Conservation (phyloP, 2,888 invertebrate genomes). For the Pyrochroa serraticornis region DNA sequence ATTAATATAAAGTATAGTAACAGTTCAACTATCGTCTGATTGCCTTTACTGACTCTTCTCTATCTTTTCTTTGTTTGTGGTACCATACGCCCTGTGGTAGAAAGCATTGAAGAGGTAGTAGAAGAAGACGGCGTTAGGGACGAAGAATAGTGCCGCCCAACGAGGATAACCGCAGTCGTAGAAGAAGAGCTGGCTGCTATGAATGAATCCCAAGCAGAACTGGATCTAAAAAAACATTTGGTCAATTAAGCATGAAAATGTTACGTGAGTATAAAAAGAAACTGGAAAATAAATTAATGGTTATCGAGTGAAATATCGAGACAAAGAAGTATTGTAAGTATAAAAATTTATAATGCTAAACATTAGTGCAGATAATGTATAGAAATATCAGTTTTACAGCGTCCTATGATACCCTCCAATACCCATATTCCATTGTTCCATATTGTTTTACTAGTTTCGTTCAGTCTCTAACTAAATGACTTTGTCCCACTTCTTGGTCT, state of each 20-base stretch:
- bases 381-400: no score
- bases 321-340: no score
- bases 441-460: no score
- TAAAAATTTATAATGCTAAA: no score
- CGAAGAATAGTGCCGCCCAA: slow-evolving; percentile 81
- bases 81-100: slow-evolving; percentile 74
- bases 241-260: background rate
- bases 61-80: slow-evolving; percentile 49
- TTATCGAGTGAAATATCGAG: no score
- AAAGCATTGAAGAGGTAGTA: slow-evolving; percentile 91
- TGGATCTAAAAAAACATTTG: slow-evolving; percentile 71
- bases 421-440: no score
- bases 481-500: no score
- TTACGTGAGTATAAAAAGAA: background rate
- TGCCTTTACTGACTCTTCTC: background rate
- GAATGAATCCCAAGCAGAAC: slow-evolving; percentile 86
- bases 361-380: no score
- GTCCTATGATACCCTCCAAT: no score
- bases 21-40: background rate
- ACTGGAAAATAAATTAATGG: no score
- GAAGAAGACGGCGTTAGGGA: slow-evolving; percentile 91
- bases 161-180: slow-evolving; percentile 89
- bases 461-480: no score
- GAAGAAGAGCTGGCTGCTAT: slow-evolving; percentile 83
- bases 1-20: background rate